Evolutionary conservation across 2,797 vertebrate genomes (phyloP).

Genomic region (Siniperca undulata): DNA sequence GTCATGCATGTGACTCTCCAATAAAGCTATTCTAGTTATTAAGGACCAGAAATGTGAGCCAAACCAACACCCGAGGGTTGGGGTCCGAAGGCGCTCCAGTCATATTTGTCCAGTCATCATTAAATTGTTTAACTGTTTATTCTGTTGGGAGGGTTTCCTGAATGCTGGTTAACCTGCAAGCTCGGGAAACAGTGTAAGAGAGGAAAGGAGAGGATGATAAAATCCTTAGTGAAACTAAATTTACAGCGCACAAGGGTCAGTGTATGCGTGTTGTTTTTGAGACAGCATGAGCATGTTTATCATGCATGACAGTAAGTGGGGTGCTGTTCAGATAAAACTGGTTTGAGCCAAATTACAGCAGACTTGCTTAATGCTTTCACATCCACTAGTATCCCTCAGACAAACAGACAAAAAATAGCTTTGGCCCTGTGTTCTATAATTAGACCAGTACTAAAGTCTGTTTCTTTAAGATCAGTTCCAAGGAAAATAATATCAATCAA

Average conservation of each 20-base stretch:
- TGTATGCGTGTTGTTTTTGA: constrained; percentile 23
- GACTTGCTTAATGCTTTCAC: constrained; percentile 7
- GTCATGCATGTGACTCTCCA: neutral
- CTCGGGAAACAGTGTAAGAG: neutral
- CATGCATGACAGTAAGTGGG: neutral
- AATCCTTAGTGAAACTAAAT: neutral
- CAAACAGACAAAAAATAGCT: neutral
- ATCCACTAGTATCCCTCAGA: constrained; percentile 1
- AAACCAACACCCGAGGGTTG: neutral
- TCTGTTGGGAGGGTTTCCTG: constrained; percentile 1
- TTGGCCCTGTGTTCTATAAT: neutral
- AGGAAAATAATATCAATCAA: neutral
- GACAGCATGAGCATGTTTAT: constrained; percentile 1
- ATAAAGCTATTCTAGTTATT: neutral
- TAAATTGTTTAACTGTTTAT: neutral
- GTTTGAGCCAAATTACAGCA: neutral
- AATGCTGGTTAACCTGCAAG: neutral
- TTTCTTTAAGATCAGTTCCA: neutral
- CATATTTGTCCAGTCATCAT: no score
- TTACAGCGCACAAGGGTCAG: neutral
- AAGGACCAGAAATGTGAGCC: neutral
- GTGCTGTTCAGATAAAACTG: constrained; percentile 12
- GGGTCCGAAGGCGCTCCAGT: neutral
- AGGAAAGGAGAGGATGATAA: neutral
- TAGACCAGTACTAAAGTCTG: neutral